A percentile compares a stretch with the other conserved stretches of the same genome.
phyloP scores from a whole-genome alignment of 2,888 invertebrate species.

The Spisula solida region DNA sequence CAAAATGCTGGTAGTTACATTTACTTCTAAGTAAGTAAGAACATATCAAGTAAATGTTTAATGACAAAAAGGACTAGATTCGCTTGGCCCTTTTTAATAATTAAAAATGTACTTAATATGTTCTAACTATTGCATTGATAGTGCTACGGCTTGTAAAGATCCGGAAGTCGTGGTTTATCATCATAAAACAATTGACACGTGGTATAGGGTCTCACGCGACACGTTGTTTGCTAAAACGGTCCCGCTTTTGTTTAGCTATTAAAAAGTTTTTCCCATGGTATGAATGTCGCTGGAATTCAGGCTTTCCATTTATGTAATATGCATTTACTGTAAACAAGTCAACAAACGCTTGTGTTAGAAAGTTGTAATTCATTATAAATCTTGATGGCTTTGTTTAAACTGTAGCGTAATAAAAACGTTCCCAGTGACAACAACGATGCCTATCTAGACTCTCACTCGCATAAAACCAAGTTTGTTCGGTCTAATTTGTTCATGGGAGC shows the following conservation, averaged over 20 bases:
- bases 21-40: too few relatives aligned
- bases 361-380: slow-evolving; percentile 28
- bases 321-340: background rate
- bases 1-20: too few relatives aligned
- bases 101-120: too few relatives aligned
- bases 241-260: slow-evolving; percentile 3
- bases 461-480: slow-evolving; percentile 33
- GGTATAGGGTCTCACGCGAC: background rate
- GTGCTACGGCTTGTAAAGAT: too few relatives aligned
- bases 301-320: slow-evolving; percentile 24
- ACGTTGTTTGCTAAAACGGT: background rate
- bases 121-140: too few relatives aligned
- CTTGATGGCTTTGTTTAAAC: slow-evolving; percentile 47
- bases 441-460: slow-evolving; percentile 32
- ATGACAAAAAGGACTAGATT: too few relatives aligned
- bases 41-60: too few relatives aligned
- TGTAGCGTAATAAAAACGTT: slow-evolving; percentile 41
- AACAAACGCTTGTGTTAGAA: background rate
- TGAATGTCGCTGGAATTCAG: background rate
- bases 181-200: too few relatives aligned
- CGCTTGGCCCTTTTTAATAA: too few relatives aligned
- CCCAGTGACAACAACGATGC: slow-evolving; percentile 45
- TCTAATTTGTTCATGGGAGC: slow-evolving; percentile 57
- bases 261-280: slow-evolving; percentile 19
- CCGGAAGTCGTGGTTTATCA: too few relatives aligned